These are phyloP conservation scores for Taenioides sp. DNA, from an alignment of 2,797 vertebrate genomes.

Conservation along the genomic window DNA sequence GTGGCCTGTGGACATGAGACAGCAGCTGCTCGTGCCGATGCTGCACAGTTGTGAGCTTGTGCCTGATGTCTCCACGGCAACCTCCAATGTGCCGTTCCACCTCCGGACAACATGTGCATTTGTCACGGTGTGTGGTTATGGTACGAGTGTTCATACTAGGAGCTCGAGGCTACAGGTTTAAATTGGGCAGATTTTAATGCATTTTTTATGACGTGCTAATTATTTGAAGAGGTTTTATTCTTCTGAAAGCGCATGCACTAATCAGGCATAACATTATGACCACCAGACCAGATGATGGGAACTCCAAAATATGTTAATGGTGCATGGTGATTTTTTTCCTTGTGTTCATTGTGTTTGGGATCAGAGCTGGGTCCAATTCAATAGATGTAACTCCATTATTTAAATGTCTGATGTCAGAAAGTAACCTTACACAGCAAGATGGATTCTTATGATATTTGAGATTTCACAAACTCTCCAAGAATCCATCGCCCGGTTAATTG, in stretches of 20 bases:
- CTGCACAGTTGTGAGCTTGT: conserved; percentile 27
- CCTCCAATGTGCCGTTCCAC: conserved; percentile 43
- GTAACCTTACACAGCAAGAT: neutral
- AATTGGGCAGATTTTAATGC: conserved; percentile 24
- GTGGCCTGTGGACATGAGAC: conserved; percentile 51
- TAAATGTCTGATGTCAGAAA: neutral
- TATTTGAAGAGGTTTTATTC: neutral
- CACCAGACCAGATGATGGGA: neutral
- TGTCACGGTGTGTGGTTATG: conserved; percentile 24
- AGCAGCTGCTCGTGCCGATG: conserved; percentile 51
- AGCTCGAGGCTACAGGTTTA: conserved; percentile 21
- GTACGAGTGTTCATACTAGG: conserved; percentile 2
- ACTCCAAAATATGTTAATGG: neutral
- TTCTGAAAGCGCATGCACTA: neutral
- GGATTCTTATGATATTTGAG: too few relatives aligned
- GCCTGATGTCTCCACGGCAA: conserved; percentile 4
- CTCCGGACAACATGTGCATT: conserved; percentile 32
- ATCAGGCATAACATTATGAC: neutral
- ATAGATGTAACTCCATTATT: neutral
- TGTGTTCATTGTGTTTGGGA: neutral
- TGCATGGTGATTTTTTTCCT: too few relatives aligned
- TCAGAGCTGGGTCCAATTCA: neutral
- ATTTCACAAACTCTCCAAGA: too few relatives aligned
- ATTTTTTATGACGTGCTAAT: conserved; percentile 4
- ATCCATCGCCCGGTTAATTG: too few relatives aligned